Percentiles rank a stretch among this genome's conserved stretches.
These are phyloP conservation scores for Periophthalmus modestus DNA, from an alignment of 2,113 vertebrate species.

Conservation along the genomic window DNA sequence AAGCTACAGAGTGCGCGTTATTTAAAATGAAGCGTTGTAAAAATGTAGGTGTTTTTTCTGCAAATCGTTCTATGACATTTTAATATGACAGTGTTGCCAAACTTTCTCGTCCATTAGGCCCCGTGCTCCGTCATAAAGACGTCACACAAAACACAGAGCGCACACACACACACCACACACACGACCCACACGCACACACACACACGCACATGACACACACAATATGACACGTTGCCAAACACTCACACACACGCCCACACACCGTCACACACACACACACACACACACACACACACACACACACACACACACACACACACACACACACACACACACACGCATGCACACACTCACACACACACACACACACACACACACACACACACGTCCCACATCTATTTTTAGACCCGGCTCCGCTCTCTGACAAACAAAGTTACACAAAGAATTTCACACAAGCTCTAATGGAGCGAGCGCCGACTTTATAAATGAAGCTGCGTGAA, in stretches of 20 bases:
- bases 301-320: constrained; percentile 24
- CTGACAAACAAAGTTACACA: constrained; percentile 49
- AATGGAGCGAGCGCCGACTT: constrained; percentile 39
- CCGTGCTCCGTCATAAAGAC: not conserved
- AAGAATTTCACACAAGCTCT: constrained; percentile 53
- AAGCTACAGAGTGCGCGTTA: no score
- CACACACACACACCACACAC: constrained; percentile 26
- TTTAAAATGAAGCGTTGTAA: constrained; percentile 13
- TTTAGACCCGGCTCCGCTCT: constrained; percentile 35
- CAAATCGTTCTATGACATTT: not conserved
- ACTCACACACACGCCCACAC: constrained; percentile 14
- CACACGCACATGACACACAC: constrained; percentile 18
- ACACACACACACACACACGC: constrained; percentile 21
- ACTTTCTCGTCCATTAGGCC: constrained; percentile 32
- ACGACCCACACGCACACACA: constrained; percentile 12
- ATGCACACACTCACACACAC: no score
- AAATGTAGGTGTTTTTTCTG: not conserved
- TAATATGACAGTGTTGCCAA: constrained; percentile 18
- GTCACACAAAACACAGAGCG: no score
- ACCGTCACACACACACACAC: constrained; percentile 22
- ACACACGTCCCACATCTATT: constrained; percentile 30
- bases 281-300: constrained; percentile 20
- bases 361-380: constrained; percentile 20
- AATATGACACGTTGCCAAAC: no score
- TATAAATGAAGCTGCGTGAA: constrained; percentile 32